Base-by-base conservation (phyloP, 2,888 invertebrate species). In the Tridacna crocea region DNA sequence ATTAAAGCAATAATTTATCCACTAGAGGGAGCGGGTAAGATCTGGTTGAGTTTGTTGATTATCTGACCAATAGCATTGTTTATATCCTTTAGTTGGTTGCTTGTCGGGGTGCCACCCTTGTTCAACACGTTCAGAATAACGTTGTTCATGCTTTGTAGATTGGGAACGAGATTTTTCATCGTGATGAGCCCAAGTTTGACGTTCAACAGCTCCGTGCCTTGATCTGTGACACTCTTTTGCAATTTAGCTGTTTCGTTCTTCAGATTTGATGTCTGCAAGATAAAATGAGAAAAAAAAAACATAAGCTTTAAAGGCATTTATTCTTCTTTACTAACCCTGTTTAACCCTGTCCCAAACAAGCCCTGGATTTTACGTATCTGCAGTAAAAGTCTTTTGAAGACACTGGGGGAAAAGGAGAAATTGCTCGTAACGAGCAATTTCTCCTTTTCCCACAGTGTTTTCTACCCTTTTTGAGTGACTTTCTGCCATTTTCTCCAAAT, bases 131-230 rank as follows among this genome's bases (percentile, higher is more conserved):
- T 76, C 0, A 81, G 75, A 27, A 86, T 60, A 13, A 73, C 75
- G 75, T 81, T 83, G 75, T 87, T 87, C 86, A 87, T 87, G 4
- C 70, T 47, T 26, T 80, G 80, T 24, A 87, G 79, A 13, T 80
- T 79, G 0, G 82, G 83, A 8, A 87, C 68, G 12, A 82, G 68
- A 24, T 74, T 82, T 75, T 87, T 87, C 66, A 87, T 77, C 17
- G 66, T 24, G 4, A 75, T 55, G 24, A 84, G 70, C n/a, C 82
- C 84, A 26, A 61, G 60, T 36, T 77, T 60, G 46, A 87, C 63
- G 8, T 48, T 46, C n/a, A 19, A 13, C n/a, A 87, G 82, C 27
- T 84, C 82, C 36, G 6, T 55, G 2, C 58, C 72, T 46, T 84
- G 84, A 19, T 66, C n/a, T 4, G 36, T 46, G 17, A 87, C 76